Evolutionary conservation across 2,888 invertebrate species (phyloP), one percentile per base, ranked within the genome.

Genomic region (Beris morrisii): DNA sequence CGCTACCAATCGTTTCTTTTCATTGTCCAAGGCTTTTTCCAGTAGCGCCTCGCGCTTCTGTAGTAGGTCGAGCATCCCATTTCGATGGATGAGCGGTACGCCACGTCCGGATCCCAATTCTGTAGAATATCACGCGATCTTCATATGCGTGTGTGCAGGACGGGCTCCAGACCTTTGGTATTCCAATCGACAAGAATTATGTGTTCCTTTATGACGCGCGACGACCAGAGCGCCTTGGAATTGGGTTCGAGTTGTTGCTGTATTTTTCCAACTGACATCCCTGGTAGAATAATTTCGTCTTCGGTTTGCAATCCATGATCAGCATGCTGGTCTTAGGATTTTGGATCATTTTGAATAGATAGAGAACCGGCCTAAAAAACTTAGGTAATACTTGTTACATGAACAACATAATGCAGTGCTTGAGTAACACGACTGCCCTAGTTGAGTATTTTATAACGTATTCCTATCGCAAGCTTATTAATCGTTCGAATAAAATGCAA

Each of bases 361-460:
- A n/a, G n/a, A n/a, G n/a, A 70, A 93, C 93, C 3, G 97, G 97
- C 3, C 82, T 97, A 58, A 89, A 90, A 77, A 97, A 97, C 82
- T 84, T 97, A 28, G 94, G 94, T 61, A 97, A 97, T 82, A 95
- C 96, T 0, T 97, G 97, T 81, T 97, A 96, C 78, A 95, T 97
- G 95, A 97, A 96, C 82, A 92, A 94, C 55, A 91, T 95, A 70
- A 85, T 97, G 69, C 97, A 97, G 79, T 96, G 96, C 75, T 83
- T 97, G 58, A 92, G 91, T 80, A 93, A 94, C 81, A 91, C 95
- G 2, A 86, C 86, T 9, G 84, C 86, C 9, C 83, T 97, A 65
- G 86, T 88, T 59, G 84, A 86, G 7, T 93, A 91, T 82, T 93
- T 95, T 78, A 86, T 88, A 73, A 86, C 86, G 63, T 88, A 89